phyloP scores from a whole-genome alignment of 2,113 vertebrate genomes.

The Oriolus oriolus region DNA sequence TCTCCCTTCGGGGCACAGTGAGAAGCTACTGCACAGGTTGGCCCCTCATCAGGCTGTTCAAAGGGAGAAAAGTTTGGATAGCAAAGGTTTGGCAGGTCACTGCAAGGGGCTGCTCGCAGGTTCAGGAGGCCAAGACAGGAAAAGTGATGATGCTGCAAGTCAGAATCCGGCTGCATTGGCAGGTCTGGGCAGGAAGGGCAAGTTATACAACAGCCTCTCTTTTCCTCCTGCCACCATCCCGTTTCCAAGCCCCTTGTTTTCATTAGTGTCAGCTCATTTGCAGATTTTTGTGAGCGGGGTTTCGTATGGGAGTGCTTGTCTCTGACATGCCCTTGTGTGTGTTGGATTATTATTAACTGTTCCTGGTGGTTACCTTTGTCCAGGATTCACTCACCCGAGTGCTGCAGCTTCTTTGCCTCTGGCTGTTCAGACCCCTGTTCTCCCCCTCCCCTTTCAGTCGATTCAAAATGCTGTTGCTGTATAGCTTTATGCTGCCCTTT shows the following conservation, averaged over 20 bases:
- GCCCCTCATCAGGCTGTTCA: slow-evolving; percentile 42
- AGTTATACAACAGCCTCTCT: not conserved
- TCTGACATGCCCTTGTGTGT: not conserved
- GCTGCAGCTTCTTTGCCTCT: not conserved
- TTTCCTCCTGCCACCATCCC: not conserved
- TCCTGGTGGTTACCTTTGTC: not conserved
- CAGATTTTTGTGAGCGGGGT: not conserved
- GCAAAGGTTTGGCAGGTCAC: slow-evolving; percentile 33
- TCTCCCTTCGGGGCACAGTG: not conserved
- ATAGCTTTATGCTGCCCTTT: not conserved
- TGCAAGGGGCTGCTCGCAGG: not conserved
- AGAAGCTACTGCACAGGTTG: slow-evolving; percentile 35
- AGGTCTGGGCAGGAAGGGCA: slow-evolving; percentile 3
- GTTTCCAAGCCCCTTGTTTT: not conserved
- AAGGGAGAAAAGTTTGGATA: slow-evolving; percentile 6
- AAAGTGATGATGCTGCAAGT: slow-evolving; percentile 28
- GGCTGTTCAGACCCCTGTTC: not conserved
- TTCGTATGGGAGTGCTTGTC: not conserved
- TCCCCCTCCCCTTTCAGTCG: not conserved
- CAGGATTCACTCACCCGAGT: not conserved
- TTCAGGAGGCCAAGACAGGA: not conserved
- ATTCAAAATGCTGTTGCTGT: not conserved
- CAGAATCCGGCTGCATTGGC: slow-evolving; percentile 9
- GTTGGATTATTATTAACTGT: not conserved
- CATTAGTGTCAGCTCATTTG: not conserved